These are phyloP conservation scores for Selenia dentaria DNA, from an alignment of 2,888 invertebrate genomes.

Conservation along the genomic window DNA sequence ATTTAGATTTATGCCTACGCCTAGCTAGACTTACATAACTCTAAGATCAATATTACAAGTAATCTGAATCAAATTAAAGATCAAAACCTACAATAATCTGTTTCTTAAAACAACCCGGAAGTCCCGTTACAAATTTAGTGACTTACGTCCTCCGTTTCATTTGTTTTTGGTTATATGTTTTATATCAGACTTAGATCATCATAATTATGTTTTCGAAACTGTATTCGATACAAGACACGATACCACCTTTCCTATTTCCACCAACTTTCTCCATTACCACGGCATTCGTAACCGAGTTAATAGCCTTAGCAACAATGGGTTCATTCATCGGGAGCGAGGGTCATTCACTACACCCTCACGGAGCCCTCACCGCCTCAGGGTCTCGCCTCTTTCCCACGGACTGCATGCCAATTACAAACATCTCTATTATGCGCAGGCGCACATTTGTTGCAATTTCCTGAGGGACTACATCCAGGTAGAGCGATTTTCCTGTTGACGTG, in stretches of 20 bases:
- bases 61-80: too few species aligned
- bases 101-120: too few species aligned
- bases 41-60: too few species aligned
- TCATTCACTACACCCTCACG: conserved; percentile 26
- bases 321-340: conserved; percentile 31
- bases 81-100: too few species aligned
- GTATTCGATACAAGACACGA: too few species aligned
- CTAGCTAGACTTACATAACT: too few species aligned
- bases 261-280: conserved; percentile 28
- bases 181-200: too few species aligned
- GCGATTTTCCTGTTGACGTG: conserved; percentile 8
- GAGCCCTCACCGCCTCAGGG: conserved; percentile 25
- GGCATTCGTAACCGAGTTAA: conserved; percentile 30
- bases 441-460: conserved; percentile 24
- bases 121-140: too few species aligned
- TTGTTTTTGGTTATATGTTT: too few species aligned
- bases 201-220: too few species aligned
- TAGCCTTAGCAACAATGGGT: conserved; percentile 29
- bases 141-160: too few species aligned
- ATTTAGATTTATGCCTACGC: too few species aligned
- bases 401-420: conserved; percentile 26
- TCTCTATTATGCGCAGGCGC: conserved; percentile 19
- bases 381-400: conserved; percentile 30
- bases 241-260: conserved; percentile 16
- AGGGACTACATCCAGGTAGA: conserved; percentile 12